These are phyloP conservation scores for Drosophila ochracea DNA, from an alignment of 2,888 invertebrate genomes.

Conservation along the genomic window DNA sequence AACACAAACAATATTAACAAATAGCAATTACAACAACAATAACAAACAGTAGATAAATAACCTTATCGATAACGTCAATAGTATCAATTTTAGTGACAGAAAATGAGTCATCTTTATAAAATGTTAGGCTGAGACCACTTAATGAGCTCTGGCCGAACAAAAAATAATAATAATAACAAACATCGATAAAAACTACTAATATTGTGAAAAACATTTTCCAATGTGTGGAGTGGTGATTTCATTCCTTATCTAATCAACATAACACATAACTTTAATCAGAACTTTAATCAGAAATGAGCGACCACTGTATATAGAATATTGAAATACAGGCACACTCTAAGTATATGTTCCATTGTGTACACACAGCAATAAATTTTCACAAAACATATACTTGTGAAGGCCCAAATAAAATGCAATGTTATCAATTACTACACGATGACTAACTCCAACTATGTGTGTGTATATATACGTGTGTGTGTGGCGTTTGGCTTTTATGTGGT, in stretches of 20 bases:
- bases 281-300: background rate
- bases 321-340: background rate
- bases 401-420: conserved; percentile 28
- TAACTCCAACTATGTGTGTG: conserved; percentile 2
- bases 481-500: background rate
- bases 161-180: conserved; percentile 2
- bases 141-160: background rate
- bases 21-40: conserved; percentile 11
- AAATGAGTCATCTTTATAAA: conserved; percentile 42
- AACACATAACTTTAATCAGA: background rate
- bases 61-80: conserved; percentile 43
- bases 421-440: conserved; percentile 37
- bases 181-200: conserved; percentile 10
- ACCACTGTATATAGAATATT: background rate
- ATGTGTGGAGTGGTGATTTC: background rate
- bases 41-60: background rate
- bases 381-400: background rate
- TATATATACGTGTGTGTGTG: background rate
- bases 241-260: conserved; percentile 24
- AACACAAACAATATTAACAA: conserved; percentile 2
- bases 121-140: conserved; percentile 13
- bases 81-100: conserved; percentile 53
- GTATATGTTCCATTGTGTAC: background rate
- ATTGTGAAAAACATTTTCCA: background rate
- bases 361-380: conserved; percentile 11